phyloP scores from a whole-genome alignment of 2,113 vertebrate species.

The Leucoraja erinaceus region DNA sequence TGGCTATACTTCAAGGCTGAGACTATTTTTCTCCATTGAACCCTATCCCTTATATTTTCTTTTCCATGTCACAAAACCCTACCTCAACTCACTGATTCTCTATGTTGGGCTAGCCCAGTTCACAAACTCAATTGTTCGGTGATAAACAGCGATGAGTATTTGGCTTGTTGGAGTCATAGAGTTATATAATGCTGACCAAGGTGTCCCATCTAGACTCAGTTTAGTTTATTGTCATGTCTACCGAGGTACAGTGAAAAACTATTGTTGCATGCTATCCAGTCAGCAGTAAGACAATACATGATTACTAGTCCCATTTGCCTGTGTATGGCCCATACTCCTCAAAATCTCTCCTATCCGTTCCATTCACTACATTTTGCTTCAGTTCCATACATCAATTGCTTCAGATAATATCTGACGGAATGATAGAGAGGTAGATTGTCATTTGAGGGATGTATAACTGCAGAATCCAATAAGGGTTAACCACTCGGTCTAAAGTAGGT shows the following conservation, averaged over 20 bases:
- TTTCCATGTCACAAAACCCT: too few relatives aligned
- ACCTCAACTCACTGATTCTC: not conserved
- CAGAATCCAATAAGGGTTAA: not conserved
- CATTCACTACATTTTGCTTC: not conserved
- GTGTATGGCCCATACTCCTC: too few relatives aligned
- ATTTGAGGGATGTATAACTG: not conserved
- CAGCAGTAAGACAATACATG: too few relatives aligned
- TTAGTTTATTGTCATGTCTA: too few relatives aligned
- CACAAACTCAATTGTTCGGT: not conserved
- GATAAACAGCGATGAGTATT: not conserved
- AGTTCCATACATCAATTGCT: not conserved
- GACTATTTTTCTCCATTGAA: not conserved
- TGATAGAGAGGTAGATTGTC: not conserved
- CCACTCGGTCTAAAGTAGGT: not conserved
- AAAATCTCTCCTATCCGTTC: too few relatives aligned
- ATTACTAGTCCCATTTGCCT: too few relatives aligned
- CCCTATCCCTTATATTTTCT: not conserved
- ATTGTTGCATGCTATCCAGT: too few relatives aligned
- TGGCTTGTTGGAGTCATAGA: not conserved
- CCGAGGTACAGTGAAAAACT: too few relatives aligned
- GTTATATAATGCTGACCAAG: too few relatives aligned
- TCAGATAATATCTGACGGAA: not conserved
- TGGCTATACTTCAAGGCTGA: not conserved
- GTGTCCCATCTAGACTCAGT: too few relatives aligned
- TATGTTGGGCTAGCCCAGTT: not conserved